Evolutionary conservation across 2,113 vertebrate genomes (phyloP).

Genomic region (Nothobranchius kuhntae): DNA sequence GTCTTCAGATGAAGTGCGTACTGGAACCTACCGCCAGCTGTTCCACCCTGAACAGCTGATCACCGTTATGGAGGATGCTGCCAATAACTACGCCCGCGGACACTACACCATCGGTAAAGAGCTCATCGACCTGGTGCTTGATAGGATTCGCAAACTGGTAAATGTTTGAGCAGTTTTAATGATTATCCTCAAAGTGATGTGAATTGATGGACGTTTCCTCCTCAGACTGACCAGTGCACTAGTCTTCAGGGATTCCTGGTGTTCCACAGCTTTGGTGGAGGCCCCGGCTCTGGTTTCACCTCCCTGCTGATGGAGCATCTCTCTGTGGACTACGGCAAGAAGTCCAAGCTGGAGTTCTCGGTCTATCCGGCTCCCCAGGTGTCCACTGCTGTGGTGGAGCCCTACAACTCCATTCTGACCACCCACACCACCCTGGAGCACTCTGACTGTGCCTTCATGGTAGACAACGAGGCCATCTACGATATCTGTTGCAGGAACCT

Average conservation of each 20-base stretch:
- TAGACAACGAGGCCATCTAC: conserved; percentile 85
- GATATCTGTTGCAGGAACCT: conserved; percentile 85
- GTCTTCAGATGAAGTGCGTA: too few relatives aligned
- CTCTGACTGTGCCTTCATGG: conserved; percentile 87
- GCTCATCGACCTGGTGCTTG: too few relatives aligned
- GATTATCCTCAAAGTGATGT: too few relatives aligned
- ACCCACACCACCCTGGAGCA: conserved; percentile 87
- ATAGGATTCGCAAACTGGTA: too few relatives aligned
- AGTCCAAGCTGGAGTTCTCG: conserved; percentile 92
- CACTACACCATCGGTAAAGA: too few relatives aligned
- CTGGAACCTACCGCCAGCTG: too few relatives aligned
- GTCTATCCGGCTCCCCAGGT: conserved; percentile 86
- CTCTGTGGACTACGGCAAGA: conserved; percentile 90
- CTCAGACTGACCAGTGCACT: conserved; percentile 64
- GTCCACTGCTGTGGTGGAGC: conserved; percentile 82
- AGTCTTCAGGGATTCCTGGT: conserved; percentile 74
- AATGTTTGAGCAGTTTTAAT: too few relatives aligned
- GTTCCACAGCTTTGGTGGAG: conserved; percentile 83
- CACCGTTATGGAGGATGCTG: too few relatives aligned
- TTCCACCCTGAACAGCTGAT: too few relatives aligned
- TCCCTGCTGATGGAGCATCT: conserved; percentile 94
- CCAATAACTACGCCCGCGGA: too few relatives aligned
- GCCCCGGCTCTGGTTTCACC: conserved; percentile 79
- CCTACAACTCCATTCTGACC: conserved; percentile 86
- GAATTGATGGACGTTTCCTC: background rate